Percentiles rank a stretch among this genome's conserved stretches.
Evolutionary conservation across 2,888 invertebrate genomes (phyloP).

Genomic region (Ornithoptera alexandrae): DNA sequence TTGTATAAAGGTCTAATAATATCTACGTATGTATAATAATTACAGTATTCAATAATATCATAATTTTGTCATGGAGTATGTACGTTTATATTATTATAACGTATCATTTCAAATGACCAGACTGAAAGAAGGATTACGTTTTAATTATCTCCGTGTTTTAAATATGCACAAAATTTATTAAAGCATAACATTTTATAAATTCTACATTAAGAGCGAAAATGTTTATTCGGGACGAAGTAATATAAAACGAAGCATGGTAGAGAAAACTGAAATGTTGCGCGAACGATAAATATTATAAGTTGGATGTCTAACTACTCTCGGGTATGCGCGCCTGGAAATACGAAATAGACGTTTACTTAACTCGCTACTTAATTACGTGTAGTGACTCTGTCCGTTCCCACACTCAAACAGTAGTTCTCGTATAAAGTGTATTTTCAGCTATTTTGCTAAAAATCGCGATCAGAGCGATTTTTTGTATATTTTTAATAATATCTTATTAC

Average conservation of each 20-base stretch:
- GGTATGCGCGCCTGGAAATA: conserved; percentile 43
- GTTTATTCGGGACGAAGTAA: neutral
- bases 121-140: no score
- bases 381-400: neutral
- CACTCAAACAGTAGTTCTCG: neutral
- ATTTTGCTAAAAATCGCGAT: no score
- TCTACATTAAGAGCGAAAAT: neutral
- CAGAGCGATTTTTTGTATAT: no score
- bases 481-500: no score
- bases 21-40: no score
- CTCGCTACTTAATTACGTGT: conserved; percentile 4
- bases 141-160: no score
- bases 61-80: no score
- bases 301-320: conserved; percentile 12
- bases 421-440: neutral
- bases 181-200: neutral
- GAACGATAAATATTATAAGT: conserved; percentile 14
- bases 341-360: conserved; percentile 4
- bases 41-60: no score
- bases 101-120: no score
- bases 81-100: no score
- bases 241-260: neutral
- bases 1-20: no score
- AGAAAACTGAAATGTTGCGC: conserved; percentile 8
- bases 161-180: neutral